Conservation (phyloP, 2,113 vertebrate species). For the Collichthys lucidus region DNA sequence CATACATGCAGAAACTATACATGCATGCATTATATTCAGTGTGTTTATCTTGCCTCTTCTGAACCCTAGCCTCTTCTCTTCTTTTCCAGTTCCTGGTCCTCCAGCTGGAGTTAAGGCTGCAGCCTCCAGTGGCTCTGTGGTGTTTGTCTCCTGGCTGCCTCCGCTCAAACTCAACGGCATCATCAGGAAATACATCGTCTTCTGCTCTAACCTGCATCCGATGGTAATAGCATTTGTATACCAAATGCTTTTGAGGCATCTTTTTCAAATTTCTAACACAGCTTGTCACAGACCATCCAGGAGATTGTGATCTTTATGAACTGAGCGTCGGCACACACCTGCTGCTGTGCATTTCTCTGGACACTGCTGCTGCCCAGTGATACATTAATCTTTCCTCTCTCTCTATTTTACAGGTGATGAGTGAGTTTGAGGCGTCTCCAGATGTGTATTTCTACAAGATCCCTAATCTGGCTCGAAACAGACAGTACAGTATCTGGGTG, state of each 20-base stretch:
- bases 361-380: constrained; percentile 19
- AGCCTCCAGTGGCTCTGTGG: constrained; percentile 91
- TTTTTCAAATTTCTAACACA: not conserved
- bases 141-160: constrained; percentile 98
- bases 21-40: not conserved
- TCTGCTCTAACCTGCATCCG: constrained; percentile 98
- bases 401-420: constrained; percentile 91
- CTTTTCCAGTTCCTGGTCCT: constrained; percentile 91
- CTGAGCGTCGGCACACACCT: no score
- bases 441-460: constrained; percentile 96
- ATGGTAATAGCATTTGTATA: constrained; percentile 87
- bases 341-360: not conserved
- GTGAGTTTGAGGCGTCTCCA: constrained; percentile 97
- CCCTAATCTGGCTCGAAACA: constrained; percentile 93
- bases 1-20: not conserved
- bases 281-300: not conserved
- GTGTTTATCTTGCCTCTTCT: not conserved
- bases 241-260: constrained; percentile 26
- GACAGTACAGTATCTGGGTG: constrained; percentile 98
- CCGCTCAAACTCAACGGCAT: constrained; percentile 96
- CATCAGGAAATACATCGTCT: constrained; percentile 98
- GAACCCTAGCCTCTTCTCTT: not conserved
- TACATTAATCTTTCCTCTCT: constrained; percentile 53
- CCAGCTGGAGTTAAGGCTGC: constrained; percentile 96
- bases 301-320: not conserved